phyloP scores from a whole-genome alignment of 1,140 invertebrate species.

The Solenopsis fugax region DNA sequence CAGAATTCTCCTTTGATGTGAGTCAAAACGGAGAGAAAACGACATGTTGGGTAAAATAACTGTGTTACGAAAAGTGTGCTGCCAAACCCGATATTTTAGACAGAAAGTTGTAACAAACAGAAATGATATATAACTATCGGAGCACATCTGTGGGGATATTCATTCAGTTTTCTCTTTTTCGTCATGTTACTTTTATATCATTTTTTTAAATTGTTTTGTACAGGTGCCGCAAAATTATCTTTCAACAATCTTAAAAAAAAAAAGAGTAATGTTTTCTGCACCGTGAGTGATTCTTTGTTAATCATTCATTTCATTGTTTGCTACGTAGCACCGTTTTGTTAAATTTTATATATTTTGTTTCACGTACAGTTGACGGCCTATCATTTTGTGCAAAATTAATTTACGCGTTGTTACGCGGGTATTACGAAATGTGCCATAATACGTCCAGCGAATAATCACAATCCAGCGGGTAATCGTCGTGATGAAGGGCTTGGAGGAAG shows the following conservation, averaged over 20 bases:
- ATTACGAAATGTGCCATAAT: slow-evolving; percentile 54
- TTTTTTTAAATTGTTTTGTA: neutral
- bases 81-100: slow-evolving; percentile 11
- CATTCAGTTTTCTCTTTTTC: neutral
- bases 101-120: slow-evolving; percentile 27
- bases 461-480: slow-evolving; percentile 70
- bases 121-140: slow-evolving; percentile 29
- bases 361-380: slow-evolving; percentile 11
- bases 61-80: neutral
- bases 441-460: slow-evolving; percentile 70
- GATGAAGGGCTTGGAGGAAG: slow-evolving; percentile 75
- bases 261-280: neutral
- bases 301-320: neutral
- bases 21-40: slow-evolving; percentile 25
- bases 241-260: neutral
- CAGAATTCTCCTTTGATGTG: neutral
- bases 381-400: slow-evolving; percentile 70
- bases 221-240: neutral
- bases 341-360: slow-evolving; percentile 33
- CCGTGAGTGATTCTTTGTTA: neutral
- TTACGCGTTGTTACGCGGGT: slow-evolving; percentile 56
- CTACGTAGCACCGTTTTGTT: neutral
- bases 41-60: slow-evolving; percentile 7
- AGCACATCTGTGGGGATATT: slow-evolving; percentile 12
- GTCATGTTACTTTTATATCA: neutral